Evolutionary conservation across 2,888 invertebrate species (phyloP).

Genomic region (Brachylomia viminalis): DNA sequence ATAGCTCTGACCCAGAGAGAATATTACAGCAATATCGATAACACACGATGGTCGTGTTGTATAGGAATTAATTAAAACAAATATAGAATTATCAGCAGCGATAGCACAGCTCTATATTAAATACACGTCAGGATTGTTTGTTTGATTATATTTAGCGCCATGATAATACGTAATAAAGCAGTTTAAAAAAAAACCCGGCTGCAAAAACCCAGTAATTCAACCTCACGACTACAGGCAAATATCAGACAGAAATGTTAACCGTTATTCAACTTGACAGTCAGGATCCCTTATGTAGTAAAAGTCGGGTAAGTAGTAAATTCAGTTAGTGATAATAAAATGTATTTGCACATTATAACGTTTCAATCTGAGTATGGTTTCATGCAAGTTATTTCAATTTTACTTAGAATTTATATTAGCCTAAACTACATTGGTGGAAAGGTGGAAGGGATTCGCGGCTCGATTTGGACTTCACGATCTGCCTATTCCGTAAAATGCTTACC

Average conservation of each 20-base stretch:
- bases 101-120: conserved; percentile 29
- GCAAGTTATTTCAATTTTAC: too few species aligned
- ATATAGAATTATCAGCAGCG: conserved; percentile 40
- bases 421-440: not conserved
- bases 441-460: not conserved
- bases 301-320: too few species aligned
- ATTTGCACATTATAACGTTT: not conserved
- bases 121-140: not conserved
- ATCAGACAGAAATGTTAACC: conserved; percentile 11
- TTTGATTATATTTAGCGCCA: conserved; percentile 2
- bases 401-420: not conserved
- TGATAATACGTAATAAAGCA: not conserved
- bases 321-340: not conserved
- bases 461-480: too few species aligned
- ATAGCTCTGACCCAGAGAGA: conserved; percentile 38
- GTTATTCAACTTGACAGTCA: conserved; percentile 13
- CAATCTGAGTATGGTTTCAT: too few species aligned
- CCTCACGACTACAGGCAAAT: conserved; percentile 25
- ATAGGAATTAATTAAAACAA: conserved; percentile 46
- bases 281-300: not conserved
- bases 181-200: too few species aligned
- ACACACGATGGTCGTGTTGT: conserved; percentile 20
- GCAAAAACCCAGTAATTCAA: conserved; percentile 32
- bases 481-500: too few species aligned
- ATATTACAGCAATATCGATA: conserved; percentile 35